These are phyloP conservation scores for Gymnoscopelus braueri DNA, from an alignment of 2,797 vertebrate species.

Conservation along the genomic window DNA sequence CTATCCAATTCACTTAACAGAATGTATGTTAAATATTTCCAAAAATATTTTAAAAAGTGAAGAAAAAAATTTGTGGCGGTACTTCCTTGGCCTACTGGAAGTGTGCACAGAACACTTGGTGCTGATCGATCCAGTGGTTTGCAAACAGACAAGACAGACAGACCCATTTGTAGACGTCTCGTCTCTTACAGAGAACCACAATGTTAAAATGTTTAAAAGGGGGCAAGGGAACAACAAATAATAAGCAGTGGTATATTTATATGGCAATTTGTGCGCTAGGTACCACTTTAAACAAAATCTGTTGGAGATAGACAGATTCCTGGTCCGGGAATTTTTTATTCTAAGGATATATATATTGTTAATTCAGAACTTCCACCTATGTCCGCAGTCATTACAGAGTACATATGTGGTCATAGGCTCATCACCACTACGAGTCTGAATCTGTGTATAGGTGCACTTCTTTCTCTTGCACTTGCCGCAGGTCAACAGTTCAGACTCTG, in stretches of 20 bases:
- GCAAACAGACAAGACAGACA: too few relatives aligned
- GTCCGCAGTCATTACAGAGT: conserved; percentile 96
- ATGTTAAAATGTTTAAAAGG: too few relatives aligned
- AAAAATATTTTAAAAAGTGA: too few relatives aligned
- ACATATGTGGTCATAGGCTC: conserved; percentile 99
- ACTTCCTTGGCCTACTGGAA: too few relatives aligned
- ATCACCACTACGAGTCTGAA: conserved; percentile 99
- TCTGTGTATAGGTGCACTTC: conserved; percentile 92
- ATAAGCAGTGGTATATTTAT: conserved; percentile 77
- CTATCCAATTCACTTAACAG: too few relatives aligned
- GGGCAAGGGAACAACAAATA: conserved; percentile 54
- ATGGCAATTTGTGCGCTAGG: conserved; percentile 71
- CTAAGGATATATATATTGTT: conserved; percentile 33
- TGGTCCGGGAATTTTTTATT: conserved; percentile 86
- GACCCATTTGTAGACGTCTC: too few relatives aligned
- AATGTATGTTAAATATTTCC: too few relatives aligned
- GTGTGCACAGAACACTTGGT: too few relatives aligned
- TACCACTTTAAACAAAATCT: conserved; percentile 84
- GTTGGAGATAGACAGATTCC: conserved; percentile 87
- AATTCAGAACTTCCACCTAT: conserved; percentile 90
- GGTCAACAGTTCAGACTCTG: conserved; percentile 93
- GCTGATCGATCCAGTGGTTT: too few relatives aligned
- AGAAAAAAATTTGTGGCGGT: too few relatives aligned
- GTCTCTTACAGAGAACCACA: too few relatives aligned
- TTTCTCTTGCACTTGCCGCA: conserved; percentile 99